These are phyloP conservation scores for Rhopilema esculentum DNA, from an alignment of 30 jellyfish, hydroid and myxozoan genomes.

Conservation along the genomic window DNA sequence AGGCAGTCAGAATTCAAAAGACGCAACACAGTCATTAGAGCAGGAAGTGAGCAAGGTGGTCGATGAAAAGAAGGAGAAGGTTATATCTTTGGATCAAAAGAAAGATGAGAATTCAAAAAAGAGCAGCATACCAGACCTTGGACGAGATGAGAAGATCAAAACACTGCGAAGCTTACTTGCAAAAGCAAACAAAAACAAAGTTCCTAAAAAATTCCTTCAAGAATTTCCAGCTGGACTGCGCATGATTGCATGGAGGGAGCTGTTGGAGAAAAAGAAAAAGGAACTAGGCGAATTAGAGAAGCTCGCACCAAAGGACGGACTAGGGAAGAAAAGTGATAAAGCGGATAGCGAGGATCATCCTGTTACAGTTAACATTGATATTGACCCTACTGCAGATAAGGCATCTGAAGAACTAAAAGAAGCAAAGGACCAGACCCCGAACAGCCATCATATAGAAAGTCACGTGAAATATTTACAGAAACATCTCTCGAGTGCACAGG, in stretches of 20 bases:
- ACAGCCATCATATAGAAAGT: slow-evolving; percentile 47
- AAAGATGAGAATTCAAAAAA: slow-evolving; percentile 59
- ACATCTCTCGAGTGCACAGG: slow-evolving; percentile 89
- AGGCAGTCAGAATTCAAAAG: background rate
- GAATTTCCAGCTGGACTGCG: slow-evolving; percentile 95
- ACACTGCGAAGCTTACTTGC: slow-evolving; percentile 70
- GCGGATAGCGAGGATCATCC: slow-evolving; percentile 71
- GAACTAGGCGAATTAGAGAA: slow-evolving; percentile 80
- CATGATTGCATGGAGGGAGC: slow-evolving; percentile 98
- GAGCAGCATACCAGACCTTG: slow-evolving; percentile 82
- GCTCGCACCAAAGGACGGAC: background rate
- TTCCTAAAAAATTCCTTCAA: slow-evolving; percentile 86
- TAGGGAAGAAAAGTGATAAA: slow-evolving; percentile 18
- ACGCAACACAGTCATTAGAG: slow-evolving; percentile 20
- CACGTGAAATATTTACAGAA: slow-evolving; percentile 85
- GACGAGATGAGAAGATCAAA: slow-evolving; percentile 66
- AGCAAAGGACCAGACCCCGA: background rate
- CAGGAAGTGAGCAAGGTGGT: slow-evolving; percentile 50
- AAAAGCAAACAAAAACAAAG: slow-evolving; percentile 80
- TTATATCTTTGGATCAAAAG: background rate
- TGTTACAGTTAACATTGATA: slow-evolving; percentile 82
- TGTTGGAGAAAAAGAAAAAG: slow-evolving; percentile 77
- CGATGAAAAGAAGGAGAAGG: slow-evolving; percentile 10
- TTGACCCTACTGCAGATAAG: slow-evolving; percentile 59
- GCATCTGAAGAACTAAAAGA: slow-evolving; percentile 15